Conservation (phyloP, 1,140 invertebrate genomes). For the Penaeus vannamei region DNA sequence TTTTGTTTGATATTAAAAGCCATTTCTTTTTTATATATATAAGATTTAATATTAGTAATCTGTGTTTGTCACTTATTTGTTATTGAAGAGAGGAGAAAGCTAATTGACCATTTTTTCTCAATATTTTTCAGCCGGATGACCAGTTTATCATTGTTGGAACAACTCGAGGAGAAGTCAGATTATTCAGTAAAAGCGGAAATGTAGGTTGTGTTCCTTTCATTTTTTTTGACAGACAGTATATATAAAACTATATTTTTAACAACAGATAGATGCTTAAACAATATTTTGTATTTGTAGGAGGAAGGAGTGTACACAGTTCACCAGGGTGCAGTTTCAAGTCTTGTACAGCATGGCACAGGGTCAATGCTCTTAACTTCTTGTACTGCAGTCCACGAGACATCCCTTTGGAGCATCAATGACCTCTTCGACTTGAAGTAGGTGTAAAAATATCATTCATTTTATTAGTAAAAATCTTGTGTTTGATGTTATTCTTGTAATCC, state of each 20-base stretch:
- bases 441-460: constrained; percentile 55
- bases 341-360: constrained; percentile 82
- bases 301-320: constrained; percentile 60
- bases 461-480: constrained; percentile 61
- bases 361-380: constrained; percentile 87
- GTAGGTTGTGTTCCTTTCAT: constrained; percentile 39
- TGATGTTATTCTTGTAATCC: neutral
- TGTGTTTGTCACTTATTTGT: too few relatives aligned
- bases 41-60: too few relatives aligned
- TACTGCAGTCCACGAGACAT: constrained; percentile 71
- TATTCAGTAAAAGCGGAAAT: constrained; percentile 65
- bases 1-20: too few relatives aligned
- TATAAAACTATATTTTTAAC: constrained; percentile 32
- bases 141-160: constrained; percentile 68
- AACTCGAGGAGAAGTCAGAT: constrained; percentile 62
- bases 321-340: constrained; percentile 82
- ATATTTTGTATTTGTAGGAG: constrained; percentile 57
- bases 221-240: neutral
- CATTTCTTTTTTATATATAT: too few relatives aligned
- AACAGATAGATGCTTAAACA: constrained; percentile 1
- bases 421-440: constrained; percentile 81
- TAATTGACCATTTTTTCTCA: neutral
- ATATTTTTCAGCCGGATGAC: constrained; percentile 64
- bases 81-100: neutral
- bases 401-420: constrained; percentile 85